Percentiles rank a stretch among this genome's conserved stretches.
These are phyloP conservation scores for Dryobates pubescens DNA, from an alignment of 2,797 vertebrate species.

Conservation along the genomic window DNA sequence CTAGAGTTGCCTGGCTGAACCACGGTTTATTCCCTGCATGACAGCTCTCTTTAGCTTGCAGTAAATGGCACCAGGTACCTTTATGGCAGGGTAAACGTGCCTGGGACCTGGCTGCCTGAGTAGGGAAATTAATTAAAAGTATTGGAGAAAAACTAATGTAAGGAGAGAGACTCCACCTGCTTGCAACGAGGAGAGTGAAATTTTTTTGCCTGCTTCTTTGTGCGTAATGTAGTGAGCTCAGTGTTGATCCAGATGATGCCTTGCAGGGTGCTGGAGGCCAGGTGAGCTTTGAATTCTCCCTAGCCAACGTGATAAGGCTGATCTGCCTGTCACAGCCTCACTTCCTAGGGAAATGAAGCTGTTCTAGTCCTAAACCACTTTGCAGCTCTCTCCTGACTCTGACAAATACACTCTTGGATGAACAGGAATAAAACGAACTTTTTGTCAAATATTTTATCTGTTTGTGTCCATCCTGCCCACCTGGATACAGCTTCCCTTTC, in stretches of 20 bases:
- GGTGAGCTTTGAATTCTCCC: not conserved
- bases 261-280: not conserved
- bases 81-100: not conserved
- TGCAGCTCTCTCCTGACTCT: not conserved
- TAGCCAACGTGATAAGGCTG: not conserved
- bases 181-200: not conserved
- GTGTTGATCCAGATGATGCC: too few relatives aligned
- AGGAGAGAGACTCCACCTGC: not conserved
- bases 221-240: not conserved
- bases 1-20: not conserved
- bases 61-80: not conserved
- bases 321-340: not conserved
- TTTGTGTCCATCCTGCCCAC: not conserved
- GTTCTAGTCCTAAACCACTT: not conserved
- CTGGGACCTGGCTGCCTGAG: not conserved
- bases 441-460: not conserved
- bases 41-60: not conserved
- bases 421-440: not conserved
- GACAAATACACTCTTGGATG: not conserved
- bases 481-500: not conserved
- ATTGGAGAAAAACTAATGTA: not conserved
- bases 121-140: not conserved
- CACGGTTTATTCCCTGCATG: not conserved
- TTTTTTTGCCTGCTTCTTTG: not conserved
- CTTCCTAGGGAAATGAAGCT: not conserved